These are phyloP conservation scores for Xiphias gladius DNA, from an alignment of 2,113 vertebrate genomes.

Conservation along the genomic window DNA sequence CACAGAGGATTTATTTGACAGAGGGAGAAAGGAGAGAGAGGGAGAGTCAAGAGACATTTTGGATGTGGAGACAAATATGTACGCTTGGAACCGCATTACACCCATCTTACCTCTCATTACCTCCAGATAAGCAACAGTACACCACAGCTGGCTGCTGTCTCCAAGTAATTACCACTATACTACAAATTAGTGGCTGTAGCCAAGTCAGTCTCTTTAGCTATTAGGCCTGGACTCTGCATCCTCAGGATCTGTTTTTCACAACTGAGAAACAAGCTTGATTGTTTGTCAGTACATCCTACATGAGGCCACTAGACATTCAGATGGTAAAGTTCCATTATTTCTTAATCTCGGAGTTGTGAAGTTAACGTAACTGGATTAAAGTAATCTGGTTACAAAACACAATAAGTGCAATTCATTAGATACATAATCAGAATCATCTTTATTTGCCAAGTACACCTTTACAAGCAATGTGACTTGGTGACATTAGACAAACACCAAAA, in stretches of 20 bases:
- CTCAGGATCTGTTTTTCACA: constrained; percentile 51
- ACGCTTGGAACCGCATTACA: constrained; percentile 63
- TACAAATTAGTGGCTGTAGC: constrained; percentile 65
- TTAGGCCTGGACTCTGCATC: constrained; percentile 52
- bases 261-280: constrained; percentile 37
- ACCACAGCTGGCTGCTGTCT: constrained; percentile 72
- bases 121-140: constrained; percentile 67
- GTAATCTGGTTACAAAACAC: constrained; percentile 50
- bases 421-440: constrained; percentile 12
- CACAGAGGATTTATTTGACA: constrained; percentile 77
- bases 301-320: constrained; percentile 29
- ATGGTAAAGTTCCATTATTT: constrained; percentile 37
- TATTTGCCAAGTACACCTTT: constrained; percentile 15
- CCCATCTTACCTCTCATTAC: constrained; percentile 75
- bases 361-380: constrained; percentile 38
- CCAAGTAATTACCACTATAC: constrained; percentile 67
- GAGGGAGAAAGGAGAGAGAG: constrained; percentile 57
- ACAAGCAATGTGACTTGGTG: constrained; percentile 20
- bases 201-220: constrained; percentile 57
- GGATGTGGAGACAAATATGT: constrained; percentile 66
- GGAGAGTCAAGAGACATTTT: constrained; percentile 60
- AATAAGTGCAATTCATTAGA: constrained; percentile 7
- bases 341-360: constrained; percentile 22
- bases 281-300: constrained; percentile 49
- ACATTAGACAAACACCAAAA: neutral